Conservation (phyloP, 2,113 vertebrate genomes). For the Antechinus flavipes region DNA sequence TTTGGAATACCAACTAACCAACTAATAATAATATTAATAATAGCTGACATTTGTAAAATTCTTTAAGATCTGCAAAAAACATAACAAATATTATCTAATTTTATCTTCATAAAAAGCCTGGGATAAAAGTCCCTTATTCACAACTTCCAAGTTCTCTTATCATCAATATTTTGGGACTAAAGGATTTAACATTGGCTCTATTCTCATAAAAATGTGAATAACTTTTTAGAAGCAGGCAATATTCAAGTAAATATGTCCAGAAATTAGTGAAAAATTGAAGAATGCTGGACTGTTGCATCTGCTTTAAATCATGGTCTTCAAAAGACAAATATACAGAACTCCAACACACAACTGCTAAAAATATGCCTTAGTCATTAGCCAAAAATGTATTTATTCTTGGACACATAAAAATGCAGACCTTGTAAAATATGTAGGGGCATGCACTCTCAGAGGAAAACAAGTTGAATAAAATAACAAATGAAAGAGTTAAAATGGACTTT, state of each 20-base stretch:
- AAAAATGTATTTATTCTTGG: constrained; percentile 69
- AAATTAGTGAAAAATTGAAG: background rate
- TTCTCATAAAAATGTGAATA: constrained; percentile 32
- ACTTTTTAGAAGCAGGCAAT: constrained; percentile 4
- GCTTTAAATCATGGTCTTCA: constrained; percentile 64
- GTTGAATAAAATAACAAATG: constrained; percentile 32
- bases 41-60: background rate
- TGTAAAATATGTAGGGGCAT: constrained; percentile 69
- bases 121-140: background rate
- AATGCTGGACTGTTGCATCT: constrained; percentile 42
- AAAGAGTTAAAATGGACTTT: constrained; percentile 45
- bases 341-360: constrained; percentile 53
- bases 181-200: background rate
- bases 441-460: constrained; percentile 33
- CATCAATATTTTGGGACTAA: background rate
- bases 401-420: constrained; percentile 70
- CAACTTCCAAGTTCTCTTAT: background rate
- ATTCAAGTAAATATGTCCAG: constrained; percentile 31
- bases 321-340: constrained; percentile 54
- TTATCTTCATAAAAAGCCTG: background rate
- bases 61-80: background rate
- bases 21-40: background rate
- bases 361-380: constrained; percentile 61
- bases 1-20: background rate
- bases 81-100: constrained; percentile 7